Evolutionary conservation across 2,888 invertebrate genomes (phyloP).

Genomic region (Cataglyphis altisquamis): DNA sequence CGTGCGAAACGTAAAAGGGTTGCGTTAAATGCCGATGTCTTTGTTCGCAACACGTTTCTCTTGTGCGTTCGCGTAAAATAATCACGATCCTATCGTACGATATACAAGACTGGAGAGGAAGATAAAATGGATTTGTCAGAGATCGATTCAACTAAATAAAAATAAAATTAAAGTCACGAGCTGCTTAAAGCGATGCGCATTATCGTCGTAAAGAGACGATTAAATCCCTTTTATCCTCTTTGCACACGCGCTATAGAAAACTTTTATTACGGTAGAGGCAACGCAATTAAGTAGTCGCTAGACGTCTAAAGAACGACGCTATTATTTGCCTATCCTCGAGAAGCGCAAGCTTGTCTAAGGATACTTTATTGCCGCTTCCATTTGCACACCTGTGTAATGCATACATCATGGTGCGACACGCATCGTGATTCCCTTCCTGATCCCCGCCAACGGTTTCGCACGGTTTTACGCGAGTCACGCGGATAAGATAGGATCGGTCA

Average conservation of each 20-base stretch:
- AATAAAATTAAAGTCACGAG: background rate
- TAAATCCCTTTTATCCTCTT: background rate
- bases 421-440: slow-evolving; percentile 62
- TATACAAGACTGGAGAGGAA: background rate
- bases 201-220: background rate
- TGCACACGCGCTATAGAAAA: background rate
- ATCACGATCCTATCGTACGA: background rate
- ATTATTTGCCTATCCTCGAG: slow-evolving; percentile 36
- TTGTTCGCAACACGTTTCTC: background rate
- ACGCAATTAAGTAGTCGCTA: slow-evolving; percentile 20
- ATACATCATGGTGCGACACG: slow-evolving; percentile 57
- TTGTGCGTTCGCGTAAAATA: slow-evolving; percentile 10
- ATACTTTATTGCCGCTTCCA: slow-evolving; percentile 23
- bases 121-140: background rate
- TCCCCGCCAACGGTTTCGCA: slow-evolving; percentile 53
- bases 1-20: slow-evolving; percentile 29
- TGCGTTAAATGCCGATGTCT: slow-evolving; percentile 1
- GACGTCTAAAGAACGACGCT: background rate
- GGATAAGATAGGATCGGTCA: slow-evolving; percentile 53
- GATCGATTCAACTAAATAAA: background rate
- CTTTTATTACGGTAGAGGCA: background rate
- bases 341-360: slow-evolving; percentile 24
- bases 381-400: slow-evolving; percentile 59
- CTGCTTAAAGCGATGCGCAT: background rate
- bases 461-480: slow-evolving; percentile 51